phyloP scores from a whole-genome alignment of 2,113 vertebrate species.

The Edolisoma coerulescens region DNA sequence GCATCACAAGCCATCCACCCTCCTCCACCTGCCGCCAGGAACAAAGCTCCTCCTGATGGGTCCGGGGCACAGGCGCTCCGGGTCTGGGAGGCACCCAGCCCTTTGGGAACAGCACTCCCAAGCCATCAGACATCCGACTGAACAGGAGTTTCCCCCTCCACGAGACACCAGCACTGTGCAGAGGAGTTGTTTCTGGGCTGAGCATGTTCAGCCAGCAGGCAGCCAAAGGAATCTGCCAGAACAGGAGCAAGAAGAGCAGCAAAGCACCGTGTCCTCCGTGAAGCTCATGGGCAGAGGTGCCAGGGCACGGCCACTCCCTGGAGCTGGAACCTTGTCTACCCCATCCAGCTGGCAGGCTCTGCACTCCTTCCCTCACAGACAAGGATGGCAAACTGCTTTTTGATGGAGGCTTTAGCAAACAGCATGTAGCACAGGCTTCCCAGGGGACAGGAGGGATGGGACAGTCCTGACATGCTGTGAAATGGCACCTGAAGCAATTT shows the following conservation, averaged over 20 bases:
- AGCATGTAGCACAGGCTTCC: rapidly evolving
- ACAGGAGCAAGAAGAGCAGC: neutral
- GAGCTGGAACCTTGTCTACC: neutral
- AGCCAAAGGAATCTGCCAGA: neutral
- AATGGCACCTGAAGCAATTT: neutral
- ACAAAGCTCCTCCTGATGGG: neutral
- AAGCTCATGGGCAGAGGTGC: neutral
- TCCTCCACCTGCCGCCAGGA: neutral
- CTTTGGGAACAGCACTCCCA: neutral
- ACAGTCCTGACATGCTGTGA: neutral
- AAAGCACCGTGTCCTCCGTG: rapidly evolving
- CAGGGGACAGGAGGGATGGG: neutral
- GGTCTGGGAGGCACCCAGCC: neutral
- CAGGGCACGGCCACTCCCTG: neutral
- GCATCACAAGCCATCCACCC: neutral
- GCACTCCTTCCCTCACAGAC: neutral
- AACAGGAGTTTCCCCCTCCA: neutral
- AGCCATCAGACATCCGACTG: neutral
- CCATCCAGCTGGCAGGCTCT: rapidly evolving
- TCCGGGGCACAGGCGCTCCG: neutral
- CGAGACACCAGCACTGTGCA: neutral
- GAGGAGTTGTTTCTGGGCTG: neutral
- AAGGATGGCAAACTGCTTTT: neutral
- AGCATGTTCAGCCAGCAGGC: neutral
- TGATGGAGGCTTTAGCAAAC: neutral